Evolutionary conservation across 2,888 invertebrate genomes (phyloP).

Genomic region (Eurytoma californica): DNA sequence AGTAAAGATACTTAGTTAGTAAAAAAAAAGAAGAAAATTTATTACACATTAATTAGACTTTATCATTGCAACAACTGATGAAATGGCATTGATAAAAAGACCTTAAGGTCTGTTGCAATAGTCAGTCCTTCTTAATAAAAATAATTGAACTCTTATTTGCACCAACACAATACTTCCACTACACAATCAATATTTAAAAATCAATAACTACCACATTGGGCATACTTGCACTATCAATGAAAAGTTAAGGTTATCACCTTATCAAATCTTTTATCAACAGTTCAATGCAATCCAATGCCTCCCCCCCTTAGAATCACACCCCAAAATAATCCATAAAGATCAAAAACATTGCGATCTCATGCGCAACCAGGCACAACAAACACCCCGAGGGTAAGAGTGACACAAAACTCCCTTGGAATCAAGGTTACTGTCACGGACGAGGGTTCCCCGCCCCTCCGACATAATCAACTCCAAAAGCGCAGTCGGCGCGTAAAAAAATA

Average conservation of each 20-base stretch:
- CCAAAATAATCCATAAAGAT: neutral
- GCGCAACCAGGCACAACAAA: slow-evolving; percentile 38
- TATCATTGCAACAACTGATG: slow-evolving; percentile 29
- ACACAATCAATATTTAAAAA: slow-evolving; percentile 47
- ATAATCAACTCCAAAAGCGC: neutral
- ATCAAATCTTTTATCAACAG: slow-evolving; percentile 11
- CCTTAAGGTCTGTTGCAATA: slow-evolving; percentile 6
- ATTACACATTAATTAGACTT: neutral
- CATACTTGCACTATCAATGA: slow-evolving; percentile 31
- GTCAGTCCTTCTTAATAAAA: neutral
- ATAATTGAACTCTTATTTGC: neutral
- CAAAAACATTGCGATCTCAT: slow-evolving; percentile 42
- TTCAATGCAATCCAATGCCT: neutral
- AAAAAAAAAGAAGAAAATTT: neutral
- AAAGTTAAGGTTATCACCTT: slow-evolving; percentile 19
- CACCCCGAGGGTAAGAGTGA: neutral
- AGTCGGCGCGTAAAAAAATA: neutral
- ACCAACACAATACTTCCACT: neutral
- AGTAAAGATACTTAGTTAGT: neutral
- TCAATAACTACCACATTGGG: slow-evolving; percentile 34
- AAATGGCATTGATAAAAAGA: slow-evolving; percentile 34
- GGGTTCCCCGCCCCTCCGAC: neutral
- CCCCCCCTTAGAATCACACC: neutral
- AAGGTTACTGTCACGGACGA: slow-evolving; percentile 42
- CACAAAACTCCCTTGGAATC: slow-evolving; percentile 13